phyloP scores from a whole-genome alignment of 2,797 vertebrate genomes.

The Cyclura pinguis region DNA sequence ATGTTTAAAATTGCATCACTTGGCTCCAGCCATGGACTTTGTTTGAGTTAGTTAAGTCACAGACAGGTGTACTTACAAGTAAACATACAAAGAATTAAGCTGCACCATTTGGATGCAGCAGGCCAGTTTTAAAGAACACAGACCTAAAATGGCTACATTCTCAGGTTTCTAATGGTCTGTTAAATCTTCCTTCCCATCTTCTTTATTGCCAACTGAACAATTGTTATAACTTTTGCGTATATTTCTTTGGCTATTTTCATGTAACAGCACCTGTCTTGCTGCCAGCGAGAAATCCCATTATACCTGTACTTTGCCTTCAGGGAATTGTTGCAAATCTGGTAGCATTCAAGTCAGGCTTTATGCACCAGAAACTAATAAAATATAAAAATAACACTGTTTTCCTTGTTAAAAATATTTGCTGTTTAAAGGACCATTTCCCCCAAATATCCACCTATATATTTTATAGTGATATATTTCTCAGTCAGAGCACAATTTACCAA shows the following conservation, averaged over 20 bases:
- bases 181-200: not conserved
- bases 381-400: not conserved
- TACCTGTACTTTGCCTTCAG: conserved; percentile 23
- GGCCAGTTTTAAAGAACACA: not conserved
- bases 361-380: conserved; percentile 22
- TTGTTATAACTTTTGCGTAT: not conserved
- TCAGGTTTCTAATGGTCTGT: not conserved
- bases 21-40: too few species aligned
- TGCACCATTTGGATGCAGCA: too few species aligned
- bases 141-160: not conserved
- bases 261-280: not conserved
- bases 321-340: not conserved
- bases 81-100: not conserved
- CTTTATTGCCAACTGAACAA: conserved; percentile 18
- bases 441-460: not conserved
- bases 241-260: conserved; percentile 8
- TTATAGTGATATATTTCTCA: not conserved
- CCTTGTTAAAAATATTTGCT: conserved; percentile 2
- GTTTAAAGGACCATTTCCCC: not conserved
- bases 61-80: not conserved
- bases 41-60: not conserved
- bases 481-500: not conserved
- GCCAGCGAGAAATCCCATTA: not conserved
- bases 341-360: conserved; percentile 1
- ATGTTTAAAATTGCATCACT: too few species aligned